Percentiles rank a stretch among this genome's conserved stretches.
Conservation (phyloP, 2,888 invertebrate genomes). For the Phalera bucephala region DNA sequence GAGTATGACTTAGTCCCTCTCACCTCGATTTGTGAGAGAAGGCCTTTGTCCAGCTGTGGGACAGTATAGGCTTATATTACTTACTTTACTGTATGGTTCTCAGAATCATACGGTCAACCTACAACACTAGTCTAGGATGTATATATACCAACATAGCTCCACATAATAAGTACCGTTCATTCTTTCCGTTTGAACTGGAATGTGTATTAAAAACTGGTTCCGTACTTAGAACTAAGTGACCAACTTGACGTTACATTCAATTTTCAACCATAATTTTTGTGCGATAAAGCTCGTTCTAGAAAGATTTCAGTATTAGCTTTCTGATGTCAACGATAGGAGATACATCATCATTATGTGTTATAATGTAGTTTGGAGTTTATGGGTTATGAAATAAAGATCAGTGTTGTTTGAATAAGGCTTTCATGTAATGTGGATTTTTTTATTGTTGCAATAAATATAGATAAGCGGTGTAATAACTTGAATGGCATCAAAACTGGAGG, state of each 20-base stretch:
- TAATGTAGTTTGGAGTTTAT: constrained; percentile 13
- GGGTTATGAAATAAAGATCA: neutral
- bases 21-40: too few species aligned
- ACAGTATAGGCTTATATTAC: too few species aligned
- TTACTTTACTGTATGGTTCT: too few species aligned
- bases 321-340: constrained; percentile 20
- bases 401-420: constrained; percentile 1
- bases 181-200: constrained; percentile 45
- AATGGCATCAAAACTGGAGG: too few species aligned
- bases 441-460: neutral
- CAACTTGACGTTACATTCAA: constrained; percentile 19
- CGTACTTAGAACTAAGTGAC: constrained; percentile 53
- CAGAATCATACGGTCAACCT: too few species aligned
- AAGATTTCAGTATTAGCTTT: constrained; percentile 10
- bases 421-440: too few species aligned
- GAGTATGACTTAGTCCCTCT: too few species aligned
- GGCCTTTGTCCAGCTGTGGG: too few species aligned
- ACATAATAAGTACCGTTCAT: constrained; percentile 42
- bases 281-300: constrained; percentile 6
- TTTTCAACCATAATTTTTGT: constrained; percentile 10
- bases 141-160: constrained; percentile 12
- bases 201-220: constrained; percentile 61
- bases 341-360: constrained; percentile 27
- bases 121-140: too few species aligned
- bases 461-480: neutral